Evolutionary conservation across 2,797 vertebrate genomes (phyloP), one percentile per base, ranked within the genome.

Genomic region (Schizopygopsis pylzovi): DNA sequence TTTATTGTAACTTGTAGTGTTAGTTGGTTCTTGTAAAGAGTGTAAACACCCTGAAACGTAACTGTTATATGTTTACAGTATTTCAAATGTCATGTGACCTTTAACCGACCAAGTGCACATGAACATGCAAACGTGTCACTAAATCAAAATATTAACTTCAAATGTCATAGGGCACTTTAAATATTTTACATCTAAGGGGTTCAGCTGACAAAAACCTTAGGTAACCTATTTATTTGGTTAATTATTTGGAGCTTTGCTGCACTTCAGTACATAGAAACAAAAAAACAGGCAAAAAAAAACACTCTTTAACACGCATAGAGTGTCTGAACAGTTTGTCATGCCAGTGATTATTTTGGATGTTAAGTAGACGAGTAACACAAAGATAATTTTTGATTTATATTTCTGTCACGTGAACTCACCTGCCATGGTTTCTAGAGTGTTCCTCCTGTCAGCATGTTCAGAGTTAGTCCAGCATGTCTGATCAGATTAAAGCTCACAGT

Each of bases 341-440:
- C 28, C 22, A 25, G 11, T 25, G n/a, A 61, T 65, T 6, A 15
- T 65, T 65, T 65, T 65, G 16, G 2, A 28, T 65, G 25, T 16
- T 65, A 65, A 33, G 25, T 75, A 52, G 72, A 22, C 2, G 28
- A 41, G 47, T 16, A 83, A 47, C 70, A 47, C 28, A 73, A 45
- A 33, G 41, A 41, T 47, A 28, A 33, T 33, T 33, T 33, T 28
- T 28, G 28, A 28, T 28, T 28, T 28, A 22, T 54, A 3, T 79
- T 6, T 56, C 12, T 54, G 52, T 56, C 72, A 7, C 2, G 37
- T 81, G 52, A 71, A 85, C 95, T 89, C 95, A 96, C 96, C 96
- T 96, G 90, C 95, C 95, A 96, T 96, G 87, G 91, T 94, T 94
- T 91, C 92, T 86, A 18, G 89, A 92, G 90, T 88, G 89, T 83